phyloP scores from a whole-genome alignment of 2,797 vertebrate species.

The Hippocampus kuda region DNA sequence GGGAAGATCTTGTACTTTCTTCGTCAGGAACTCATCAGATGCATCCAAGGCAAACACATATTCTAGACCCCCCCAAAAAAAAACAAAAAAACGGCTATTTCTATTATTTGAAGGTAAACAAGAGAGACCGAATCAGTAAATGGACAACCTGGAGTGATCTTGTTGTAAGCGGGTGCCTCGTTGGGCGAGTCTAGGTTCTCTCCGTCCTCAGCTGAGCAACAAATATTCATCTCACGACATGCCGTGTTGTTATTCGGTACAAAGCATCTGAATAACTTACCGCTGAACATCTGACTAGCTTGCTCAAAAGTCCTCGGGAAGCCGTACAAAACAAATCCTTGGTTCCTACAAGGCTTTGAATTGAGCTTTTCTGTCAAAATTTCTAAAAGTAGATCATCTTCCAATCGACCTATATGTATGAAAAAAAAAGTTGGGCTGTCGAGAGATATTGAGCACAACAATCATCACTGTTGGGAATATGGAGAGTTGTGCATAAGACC shows the following conservation, averaged over 20 bases:
- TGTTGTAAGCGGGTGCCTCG: constrained; percentile 56
- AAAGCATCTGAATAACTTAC: constrained; percentile 44
- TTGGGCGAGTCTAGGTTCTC: constrained; percentile 47
- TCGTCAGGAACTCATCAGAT: constrained; percentile 77
- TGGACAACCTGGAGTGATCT: constrained; percentile 77
- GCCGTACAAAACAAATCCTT: constrained; percentile 87
- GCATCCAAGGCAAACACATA: constrained; percentile 75
- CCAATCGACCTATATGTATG: constrained; percentile 61
- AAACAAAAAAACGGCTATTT: background rate
- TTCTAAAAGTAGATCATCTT: constrained; percentile 62
- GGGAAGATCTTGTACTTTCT: constrained; percentile 72
- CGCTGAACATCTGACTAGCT: constrained; percentile 72
- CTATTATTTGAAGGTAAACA: background rate
- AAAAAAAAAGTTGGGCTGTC: background rate
- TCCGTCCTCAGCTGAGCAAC: constrained; percentile 57
- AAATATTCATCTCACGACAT: background rate
- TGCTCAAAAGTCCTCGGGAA: constrained; percentile 78
- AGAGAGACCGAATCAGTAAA: too few relatives aligned
- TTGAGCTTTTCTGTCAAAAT: constrained; percentile 77
- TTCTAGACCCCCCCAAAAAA: constrained; percentile 57
- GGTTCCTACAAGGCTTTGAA: constrained; percentile 82
- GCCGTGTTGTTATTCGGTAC: background rate
- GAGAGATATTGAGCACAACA: too few relatives aligned
- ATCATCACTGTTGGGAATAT: too few relatives aligned
- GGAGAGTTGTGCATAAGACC: constrained; percentile 47